These are phyloP conservation scores for Drosophila sordidula DNA, from an alignment of 2,888 invertebrate species.

Conservation along the genomic window DNA sequence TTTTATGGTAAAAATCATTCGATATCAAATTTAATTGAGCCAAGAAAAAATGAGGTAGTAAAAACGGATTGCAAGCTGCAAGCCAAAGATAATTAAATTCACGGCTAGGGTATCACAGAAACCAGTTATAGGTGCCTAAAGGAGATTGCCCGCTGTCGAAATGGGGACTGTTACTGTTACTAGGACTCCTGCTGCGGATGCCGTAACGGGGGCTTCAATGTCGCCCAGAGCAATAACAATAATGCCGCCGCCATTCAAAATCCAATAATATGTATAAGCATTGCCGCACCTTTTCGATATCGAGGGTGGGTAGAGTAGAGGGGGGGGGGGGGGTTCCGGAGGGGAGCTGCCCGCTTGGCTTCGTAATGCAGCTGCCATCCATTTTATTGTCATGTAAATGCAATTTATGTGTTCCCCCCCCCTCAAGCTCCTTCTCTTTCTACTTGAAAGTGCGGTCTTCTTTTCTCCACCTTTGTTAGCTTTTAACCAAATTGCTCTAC, in stretches of 20 bases:
- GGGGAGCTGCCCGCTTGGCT: slow-evolving; percentile 10
- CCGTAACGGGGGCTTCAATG: slow-evolving; percentile 26
- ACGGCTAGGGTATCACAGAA: slow-evolving; percentile 25
- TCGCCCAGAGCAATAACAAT: slow-evolving; percentile 51
- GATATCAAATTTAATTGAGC: not conserved
- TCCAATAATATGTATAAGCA: slow-evolving; percentile 37
- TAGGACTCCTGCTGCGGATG: slow-evolving; percentile 2
- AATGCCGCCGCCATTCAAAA: slow-evolving; percentile 52
- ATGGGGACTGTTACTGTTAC: slow-evolving; percentile 2
- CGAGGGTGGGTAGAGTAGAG: not conserved
- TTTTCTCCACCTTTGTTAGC: slow-evolving; percentile 30
- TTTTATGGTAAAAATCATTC: no score
- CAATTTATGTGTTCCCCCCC: slow-evolving; percentile 51
- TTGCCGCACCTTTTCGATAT: slow-evolving; percentile 48
- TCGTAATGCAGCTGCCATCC: slow-evolving; percentile 47
- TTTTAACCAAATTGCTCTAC: slow-evolving; percentile 69
- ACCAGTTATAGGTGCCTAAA: slow-evolving; percentile 34
- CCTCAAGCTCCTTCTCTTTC: slow-evolving; percentile 1
- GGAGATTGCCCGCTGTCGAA: slow-evolving; percentile 9
- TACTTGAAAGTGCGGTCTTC: not conserved
- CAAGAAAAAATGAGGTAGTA: no score
- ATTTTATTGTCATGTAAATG: slow-evolving; percentile 74
- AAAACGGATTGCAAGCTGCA: not conserved
- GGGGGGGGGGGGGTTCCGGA: no score
- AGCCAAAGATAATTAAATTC: slow-evolving; percentile 28